These are phyloP conservation scores for Limnephilus auricula DNA, from an alignment of 2,888 invertebrate species.

Conservation along the genomic window DNA sequence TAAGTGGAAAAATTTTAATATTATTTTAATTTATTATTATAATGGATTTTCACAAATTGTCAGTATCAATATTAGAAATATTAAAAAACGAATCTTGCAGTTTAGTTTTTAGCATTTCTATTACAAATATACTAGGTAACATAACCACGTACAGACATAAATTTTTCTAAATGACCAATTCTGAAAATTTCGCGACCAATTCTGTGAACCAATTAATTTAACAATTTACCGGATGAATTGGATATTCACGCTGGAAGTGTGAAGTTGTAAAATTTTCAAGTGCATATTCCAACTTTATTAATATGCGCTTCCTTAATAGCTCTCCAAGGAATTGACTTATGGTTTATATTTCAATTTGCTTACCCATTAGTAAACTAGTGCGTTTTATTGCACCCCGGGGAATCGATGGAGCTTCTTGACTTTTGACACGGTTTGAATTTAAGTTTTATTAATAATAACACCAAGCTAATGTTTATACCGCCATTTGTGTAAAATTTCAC, in stretches of 20 bases:
- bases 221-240: background rate
- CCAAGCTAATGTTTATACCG: background rate
- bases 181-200: background rate
- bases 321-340: background rate
- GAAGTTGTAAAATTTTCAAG: background rate
- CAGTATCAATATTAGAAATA: too few species aligned
- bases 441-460: background rate
- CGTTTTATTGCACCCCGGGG: background rate
- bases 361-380: background rate
- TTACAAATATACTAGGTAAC: too few species aligned
- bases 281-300: background rate
- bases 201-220: background rate
- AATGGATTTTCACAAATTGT: too few species aligned
- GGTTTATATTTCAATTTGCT: background rate
- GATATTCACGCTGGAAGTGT: slow-evolving; percentile 9
- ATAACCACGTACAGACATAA: too few species aligned
- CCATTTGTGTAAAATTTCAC: too few species aligned
- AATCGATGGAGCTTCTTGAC: background rate
- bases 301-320: background rate
- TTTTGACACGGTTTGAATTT: background rate
- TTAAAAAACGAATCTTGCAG: too few species aligned
- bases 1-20: too few species aligned
- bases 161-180: background rate
- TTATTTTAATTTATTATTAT: too few species aligned
- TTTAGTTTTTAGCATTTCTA: too few species aligned